A percentile compares a stretch with the other conserved stretches of the same genome.
These are phyloP conservation scores for Proterorhinus semilunaris DNA, from an alignment of 2,113 vertebrate genomes.

Conservation along the genomic window DNA sequence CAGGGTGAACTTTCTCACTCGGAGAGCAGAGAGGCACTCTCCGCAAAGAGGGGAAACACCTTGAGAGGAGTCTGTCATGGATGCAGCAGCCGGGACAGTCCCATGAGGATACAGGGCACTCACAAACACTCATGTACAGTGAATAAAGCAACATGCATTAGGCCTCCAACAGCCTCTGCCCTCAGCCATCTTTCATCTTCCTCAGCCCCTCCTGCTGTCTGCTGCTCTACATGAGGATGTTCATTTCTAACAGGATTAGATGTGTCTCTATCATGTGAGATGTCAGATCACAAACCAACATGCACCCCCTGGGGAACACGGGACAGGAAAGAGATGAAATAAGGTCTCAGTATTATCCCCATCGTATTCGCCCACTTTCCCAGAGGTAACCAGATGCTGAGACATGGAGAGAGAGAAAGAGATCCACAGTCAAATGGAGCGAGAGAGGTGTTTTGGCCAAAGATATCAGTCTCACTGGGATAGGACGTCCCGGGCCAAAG, in stretches of 20 bases:
- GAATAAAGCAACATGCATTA: constrained; percentile 34
- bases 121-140: constrained; percentile 37
- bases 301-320: constrained; percentile 53
- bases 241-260: constrained; percentile 71
- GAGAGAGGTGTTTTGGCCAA: constrained; percentile 62
- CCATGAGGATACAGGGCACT: constrained; percentile 51
- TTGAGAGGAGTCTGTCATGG: constrained; percentile 70
- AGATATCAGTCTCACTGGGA: constrained; percentile 61
- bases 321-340: constrained; percentile 47
- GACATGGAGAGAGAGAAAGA: constrained; percentile 35
- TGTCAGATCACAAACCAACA: constrained; percentile 65
- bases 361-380: constrained; percentile 38
- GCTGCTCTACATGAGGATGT: constrained; percentile 57
- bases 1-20: constrained; percentile 68
- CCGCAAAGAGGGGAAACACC: constrained; percentile 68
- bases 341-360: constrained; percentile 40
- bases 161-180: constrained; percentile 30
- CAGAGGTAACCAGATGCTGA: constrained; percentile 65
- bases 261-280: constrained; percentile 71
- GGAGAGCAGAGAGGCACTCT: constrained; percentile 63
- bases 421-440: constrained; percentile 59
- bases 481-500: constrained; percentile 19
- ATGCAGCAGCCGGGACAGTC: constrained; percentile 61
- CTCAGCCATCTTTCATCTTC: constrained; percentile 51
- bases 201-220: constrained; percentile 48